Base-by-base conservation (phyloP, 2,888 invertebrate genomes). In the Eilema depressum region DNA sequence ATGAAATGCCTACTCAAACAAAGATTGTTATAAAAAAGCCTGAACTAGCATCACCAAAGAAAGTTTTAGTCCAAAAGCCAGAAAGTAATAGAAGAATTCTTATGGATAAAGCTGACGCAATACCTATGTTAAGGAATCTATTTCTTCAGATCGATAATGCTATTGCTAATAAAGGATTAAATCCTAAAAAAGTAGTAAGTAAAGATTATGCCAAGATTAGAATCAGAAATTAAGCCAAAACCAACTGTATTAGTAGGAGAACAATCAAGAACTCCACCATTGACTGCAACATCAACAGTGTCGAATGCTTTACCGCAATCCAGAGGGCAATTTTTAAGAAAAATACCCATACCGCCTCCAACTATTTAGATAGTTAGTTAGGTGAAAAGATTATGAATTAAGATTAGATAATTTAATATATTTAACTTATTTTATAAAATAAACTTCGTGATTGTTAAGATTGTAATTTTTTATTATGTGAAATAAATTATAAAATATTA, bases 341-440 rank as follows among this genome's bases (percentile, higher is more conserved):
- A 91, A 77, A 89, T 91, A 63, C 89, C 90, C 2, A 90, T 92
- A 59, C 89, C 90, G 0, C 91, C 91, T 2, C 91, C 90, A 5
- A 73, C 72, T 82, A 79, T 63, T 72, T 90, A 72, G n/a, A n/a
- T n/a, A n/a, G n/a, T n/a, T n/a, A 70, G 23, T 23, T 53, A 14
- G 8, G 7, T 12, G 12, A 26, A 26, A 26, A 26, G 2, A 26
- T 53, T n/a, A 10, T 53, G 17, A 59, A 59, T 7, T 53, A 17
- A 53, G 25, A 56, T 30, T 68, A 62, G 61, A 53, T 53, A 0
- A 33, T 47, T n/a, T n/a, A n/a, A n/a, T n/a, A n/a, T n/a, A 37
- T 59, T 25, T 63, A 57, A 69, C 64, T 69, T 69, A 69, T 69
- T 65, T 53, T 65, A 65, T 30, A 53, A 14, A 14, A 26, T 61